A percentile compares a stretch with the other conserved stretches of the same genome.
phyloP scores from a whole-genome alignment of 2,113 vertebrate species.

The Oxyruncus cristatus region DNA sequence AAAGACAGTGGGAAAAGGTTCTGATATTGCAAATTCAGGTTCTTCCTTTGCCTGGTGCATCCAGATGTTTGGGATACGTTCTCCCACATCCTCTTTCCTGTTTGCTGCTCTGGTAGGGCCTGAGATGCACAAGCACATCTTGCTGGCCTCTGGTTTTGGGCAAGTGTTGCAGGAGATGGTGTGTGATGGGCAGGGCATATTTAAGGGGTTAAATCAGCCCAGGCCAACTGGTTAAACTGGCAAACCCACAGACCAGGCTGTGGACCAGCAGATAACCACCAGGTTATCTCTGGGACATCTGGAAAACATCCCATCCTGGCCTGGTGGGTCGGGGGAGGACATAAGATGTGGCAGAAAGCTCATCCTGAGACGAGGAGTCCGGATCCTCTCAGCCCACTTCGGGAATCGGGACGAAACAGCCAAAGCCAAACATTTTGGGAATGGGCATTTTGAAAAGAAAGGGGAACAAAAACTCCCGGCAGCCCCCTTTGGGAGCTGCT shows the following conservation, averaged over 20 bases:
- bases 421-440: not conserved
- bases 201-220: not conserved
- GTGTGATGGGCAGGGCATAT: rapidly evolving
- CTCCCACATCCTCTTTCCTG: not conserved
- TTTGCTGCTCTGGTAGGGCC: not conserved
- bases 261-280: not conserved
- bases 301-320: not conserved
- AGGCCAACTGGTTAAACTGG: not conserved
- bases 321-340: rapidly evolving
- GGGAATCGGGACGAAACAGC: not conserved
- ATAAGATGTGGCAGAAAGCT: not conserved
- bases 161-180: not conserved
- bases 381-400: not conserved
- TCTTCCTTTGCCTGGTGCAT: not conserved
- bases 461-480: not conserved
- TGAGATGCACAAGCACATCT: not conserved
- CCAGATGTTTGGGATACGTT: not conserved
- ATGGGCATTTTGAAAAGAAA: not conserved
- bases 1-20: not conserved
- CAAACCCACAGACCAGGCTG: not conserved
- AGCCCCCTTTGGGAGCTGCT: constrained; percentile 18
- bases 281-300: not conserved
- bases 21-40: not conserved
- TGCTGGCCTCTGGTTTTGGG: not conserved
- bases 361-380: not conserved